Percentiles rank a stretch among this genome's conserved stretches.
Conservation (phyloP, 2,113 vertebrate genomes). For the Alligator sinensis region DNA sequence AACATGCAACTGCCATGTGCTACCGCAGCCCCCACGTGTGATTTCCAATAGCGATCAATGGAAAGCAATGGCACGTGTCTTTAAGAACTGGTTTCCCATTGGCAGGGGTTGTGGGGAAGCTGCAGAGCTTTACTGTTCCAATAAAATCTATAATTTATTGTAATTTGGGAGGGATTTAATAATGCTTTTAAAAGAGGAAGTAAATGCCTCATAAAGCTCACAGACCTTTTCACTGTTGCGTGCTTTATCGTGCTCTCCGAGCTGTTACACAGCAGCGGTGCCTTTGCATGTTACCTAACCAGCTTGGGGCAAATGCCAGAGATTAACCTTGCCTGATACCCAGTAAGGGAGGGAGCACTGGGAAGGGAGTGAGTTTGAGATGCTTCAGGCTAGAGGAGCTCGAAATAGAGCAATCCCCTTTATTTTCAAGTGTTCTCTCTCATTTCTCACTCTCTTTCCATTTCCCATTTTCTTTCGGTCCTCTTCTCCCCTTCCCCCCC, state of each 20-base stretch:
- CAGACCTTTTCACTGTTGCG: slow-evolving; percentile 16
- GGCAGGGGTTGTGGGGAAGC: slow-evolving; percentile 5
- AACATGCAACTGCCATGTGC: background rate
- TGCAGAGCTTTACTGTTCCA: background rate
- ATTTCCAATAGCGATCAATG: background rate
- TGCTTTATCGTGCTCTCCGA: background rate
- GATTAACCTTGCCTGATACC: background rate
- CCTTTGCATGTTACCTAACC: background rate
- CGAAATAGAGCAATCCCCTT: background rate
- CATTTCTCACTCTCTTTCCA: background rate
- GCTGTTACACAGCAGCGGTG: background rate
- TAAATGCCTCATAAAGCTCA: slow-evolving; percentile 54
- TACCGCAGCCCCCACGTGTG: background rate
- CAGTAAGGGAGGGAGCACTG: background rate
- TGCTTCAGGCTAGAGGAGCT: background rate
- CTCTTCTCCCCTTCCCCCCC: background rate
- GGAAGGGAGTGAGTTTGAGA: background rate
- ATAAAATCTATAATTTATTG: slow-evolving; percentile 56
- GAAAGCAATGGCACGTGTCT: background rate
- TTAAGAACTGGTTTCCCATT: background rate
- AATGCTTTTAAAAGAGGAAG: slow-evolving; percentile 55
- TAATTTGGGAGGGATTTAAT: slow-evolving; percentile 63
- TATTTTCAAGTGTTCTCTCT: background rate
- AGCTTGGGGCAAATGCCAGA: rapidly evolving
- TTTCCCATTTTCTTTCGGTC: slow-evolving; percentile 19